phyloP scores from a whole-genome alignment of 2,113 vertebrate genomes.

The Cairina moschata region DNA sequence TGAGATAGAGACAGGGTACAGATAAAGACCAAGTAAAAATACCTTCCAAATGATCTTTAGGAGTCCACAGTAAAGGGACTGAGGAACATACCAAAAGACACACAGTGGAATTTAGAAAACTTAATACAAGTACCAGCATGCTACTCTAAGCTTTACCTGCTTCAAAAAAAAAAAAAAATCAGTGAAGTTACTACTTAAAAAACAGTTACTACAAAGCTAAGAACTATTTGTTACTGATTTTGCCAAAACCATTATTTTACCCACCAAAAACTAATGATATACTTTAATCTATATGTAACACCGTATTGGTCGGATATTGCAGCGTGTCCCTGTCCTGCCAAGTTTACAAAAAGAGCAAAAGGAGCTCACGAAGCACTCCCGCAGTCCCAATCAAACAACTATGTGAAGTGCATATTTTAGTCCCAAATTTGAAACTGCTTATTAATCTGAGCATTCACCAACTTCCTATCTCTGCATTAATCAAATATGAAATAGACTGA shows the following conservation, averaged over 20 bases:
- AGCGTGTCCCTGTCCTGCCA: not conserved
- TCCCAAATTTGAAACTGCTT: not conserved
- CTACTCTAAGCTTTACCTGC: not conserved
- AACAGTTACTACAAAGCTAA: not conserved
- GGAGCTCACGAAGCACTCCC: not conserved
- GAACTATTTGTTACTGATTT: not conserved
- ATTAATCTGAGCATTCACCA: not conserved
- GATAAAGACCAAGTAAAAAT: not conserved
- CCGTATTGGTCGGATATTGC: not conserved
- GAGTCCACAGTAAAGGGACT: not conserved
- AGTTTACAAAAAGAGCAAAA: not conserved
- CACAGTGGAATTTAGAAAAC: not conserved
- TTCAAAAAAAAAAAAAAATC: not conserved
- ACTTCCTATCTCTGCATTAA: slow-evolving; percentile 29
- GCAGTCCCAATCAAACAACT: not conserved
- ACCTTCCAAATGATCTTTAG: not conserved
- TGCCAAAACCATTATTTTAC: not conserved
- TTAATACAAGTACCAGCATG: not conserved
- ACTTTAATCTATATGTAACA: not conserved
- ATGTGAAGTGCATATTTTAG: not conserved
- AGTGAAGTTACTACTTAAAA: not conserved
- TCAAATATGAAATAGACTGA: slow-evolving; percentile 7
- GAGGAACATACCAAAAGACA: not conserved
- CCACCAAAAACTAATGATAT: not conserved
- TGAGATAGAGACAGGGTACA: not conserved